Conservation (phyloP, 2,113 vertebrate genomes). For the Calidris pygmaea region DNA sequence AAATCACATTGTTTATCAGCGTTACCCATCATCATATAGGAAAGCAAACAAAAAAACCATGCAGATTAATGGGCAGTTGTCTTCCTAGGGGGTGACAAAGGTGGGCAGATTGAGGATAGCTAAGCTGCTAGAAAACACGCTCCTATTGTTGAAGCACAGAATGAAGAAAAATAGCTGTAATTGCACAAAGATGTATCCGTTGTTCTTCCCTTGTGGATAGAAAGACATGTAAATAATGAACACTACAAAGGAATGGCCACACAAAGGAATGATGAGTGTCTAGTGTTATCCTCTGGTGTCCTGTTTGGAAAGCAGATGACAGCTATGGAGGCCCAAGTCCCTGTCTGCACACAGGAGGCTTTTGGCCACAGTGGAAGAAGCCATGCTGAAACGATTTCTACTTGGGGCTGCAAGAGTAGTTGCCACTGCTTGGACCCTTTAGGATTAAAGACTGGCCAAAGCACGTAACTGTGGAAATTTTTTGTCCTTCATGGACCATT, state of each 20-base stretch:
- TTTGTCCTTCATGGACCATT: neutral
- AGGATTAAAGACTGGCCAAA: neutral
- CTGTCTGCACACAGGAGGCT: neutral
- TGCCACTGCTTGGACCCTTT: neutral
- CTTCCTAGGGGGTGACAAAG: neutral
- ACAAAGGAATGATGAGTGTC: neutral
- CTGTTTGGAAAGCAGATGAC: neutral
- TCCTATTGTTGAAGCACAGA: neutral
- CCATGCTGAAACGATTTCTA: neutral
- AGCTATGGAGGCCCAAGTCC: neutral
- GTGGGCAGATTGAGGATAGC: neutral
- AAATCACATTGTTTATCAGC: neutral
- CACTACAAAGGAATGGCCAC: neutral
- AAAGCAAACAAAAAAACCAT: neutral
- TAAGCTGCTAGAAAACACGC: neutral
- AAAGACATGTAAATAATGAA: neutral
- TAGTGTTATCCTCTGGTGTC: neutral
- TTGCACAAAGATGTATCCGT: neutral
- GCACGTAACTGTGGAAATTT: rapidly evolving
- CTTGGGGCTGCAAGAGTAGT: neutral
- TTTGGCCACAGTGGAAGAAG: neutral
- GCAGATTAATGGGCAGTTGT: neutral
- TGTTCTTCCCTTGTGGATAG: neutral
- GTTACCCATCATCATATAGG: rapidly evolving
- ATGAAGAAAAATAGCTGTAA: neutral